These are phyloP conservation scores for Sitta carolinensis DNA, from an alignment of 2,797 vertebrate genomes.

Conservation along the genomic window DNA sequence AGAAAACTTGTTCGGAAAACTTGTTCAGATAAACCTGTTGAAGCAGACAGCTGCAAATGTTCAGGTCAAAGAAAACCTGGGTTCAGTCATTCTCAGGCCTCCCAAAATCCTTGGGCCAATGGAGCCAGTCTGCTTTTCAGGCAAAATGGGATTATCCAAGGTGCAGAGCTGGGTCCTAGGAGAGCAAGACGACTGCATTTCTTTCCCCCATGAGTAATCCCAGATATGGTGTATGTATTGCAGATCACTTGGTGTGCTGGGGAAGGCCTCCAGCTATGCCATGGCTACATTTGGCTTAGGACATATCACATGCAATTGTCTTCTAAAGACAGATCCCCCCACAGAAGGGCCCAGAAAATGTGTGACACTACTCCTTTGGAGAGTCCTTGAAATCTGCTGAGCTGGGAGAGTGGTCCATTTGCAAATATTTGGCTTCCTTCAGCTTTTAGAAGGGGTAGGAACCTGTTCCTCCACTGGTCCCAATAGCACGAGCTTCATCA, in stretches of 20 bases:
- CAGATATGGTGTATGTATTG: rapidly evolving
- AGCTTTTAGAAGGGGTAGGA: background rate
- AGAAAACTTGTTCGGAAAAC: background rate
- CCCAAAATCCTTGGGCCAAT: background rate
- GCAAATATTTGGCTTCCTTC: background rate
- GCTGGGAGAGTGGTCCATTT: background rate
- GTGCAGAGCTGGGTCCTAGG: background rate
- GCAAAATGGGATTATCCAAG: background rate
- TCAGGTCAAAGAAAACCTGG: background rate
- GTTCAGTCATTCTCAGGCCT: background rate
- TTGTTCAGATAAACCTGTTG: background rate
- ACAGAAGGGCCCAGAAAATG: background rate
- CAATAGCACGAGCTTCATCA: background rate
- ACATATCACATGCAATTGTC: rapidly evolving
- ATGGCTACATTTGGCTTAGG: background rate
- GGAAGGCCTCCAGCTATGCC: background rate
- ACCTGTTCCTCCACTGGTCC: background rate
- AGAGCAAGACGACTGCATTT: background rate
- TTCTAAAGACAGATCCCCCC: background rate
- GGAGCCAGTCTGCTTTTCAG: background rate
- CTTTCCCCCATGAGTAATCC: background rate
- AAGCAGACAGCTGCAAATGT: background rate
- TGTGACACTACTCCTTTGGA: background rate
- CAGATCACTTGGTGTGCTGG: background rate
- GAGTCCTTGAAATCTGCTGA: background rate